Conservation (phyloP, 2,113 vertebrate species). For the Melanotaenia duboulayi region DNA sequence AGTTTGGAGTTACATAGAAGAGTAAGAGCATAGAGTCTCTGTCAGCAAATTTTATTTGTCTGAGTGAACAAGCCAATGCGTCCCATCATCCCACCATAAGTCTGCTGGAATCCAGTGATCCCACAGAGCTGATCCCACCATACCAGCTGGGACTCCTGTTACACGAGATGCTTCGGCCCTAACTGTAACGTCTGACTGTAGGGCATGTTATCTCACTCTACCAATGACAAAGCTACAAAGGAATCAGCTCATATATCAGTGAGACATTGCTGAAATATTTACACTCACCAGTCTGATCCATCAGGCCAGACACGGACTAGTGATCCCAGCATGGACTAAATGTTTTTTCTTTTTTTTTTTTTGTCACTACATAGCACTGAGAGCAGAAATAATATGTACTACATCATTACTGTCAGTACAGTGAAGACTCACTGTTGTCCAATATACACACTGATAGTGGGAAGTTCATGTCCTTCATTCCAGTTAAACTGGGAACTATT, state of each 20-base stretch:
- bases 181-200: conserved; percentile 50
- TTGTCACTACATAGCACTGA: conserved; percentile 21
- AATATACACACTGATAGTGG: no score
- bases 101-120: conserved; percentile 59
- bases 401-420: background rate
- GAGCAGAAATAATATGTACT: conserved; percentile 13
- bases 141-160: conserved; percentile 45
- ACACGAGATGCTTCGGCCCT: conserved; percentile 41
- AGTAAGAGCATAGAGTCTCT: background rate
- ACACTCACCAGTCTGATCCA: conserved; percentile 43
- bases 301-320: conserved; percentile 9
- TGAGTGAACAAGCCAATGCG: conserved; percentile 4
- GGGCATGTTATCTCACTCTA: conserved; percentile 45
- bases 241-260: conserved; percentile 57
- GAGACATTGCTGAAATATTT: conserved; percentile 65
- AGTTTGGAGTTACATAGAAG: conserved; percentile 34
- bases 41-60: conserved; percentile 54
- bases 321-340: conserved; percentile 11
- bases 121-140: conserved; percentile 58
- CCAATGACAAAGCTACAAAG: conserved; percentile 49
- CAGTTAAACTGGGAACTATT: no score
- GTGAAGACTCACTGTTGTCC: background rate
- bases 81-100: conserved; percentile 30
- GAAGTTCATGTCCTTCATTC: no score
- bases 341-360: conserved; percentile 51